phyloP scores from a whole-genome alignment of 1,140 invertebrate genomes.

The Hestina assimilis region DNA sequence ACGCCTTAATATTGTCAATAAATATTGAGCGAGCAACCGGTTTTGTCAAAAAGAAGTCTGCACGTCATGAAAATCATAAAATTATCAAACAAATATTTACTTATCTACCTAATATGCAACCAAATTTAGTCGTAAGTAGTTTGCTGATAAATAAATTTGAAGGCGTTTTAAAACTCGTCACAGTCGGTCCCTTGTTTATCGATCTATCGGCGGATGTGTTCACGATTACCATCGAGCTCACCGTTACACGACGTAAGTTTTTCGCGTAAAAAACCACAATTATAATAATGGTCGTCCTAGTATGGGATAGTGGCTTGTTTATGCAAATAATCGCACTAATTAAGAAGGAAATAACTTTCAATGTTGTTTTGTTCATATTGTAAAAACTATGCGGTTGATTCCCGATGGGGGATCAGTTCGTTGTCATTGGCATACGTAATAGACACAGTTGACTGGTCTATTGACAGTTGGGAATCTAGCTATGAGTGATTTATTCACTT shows the following conservation, averaged over 20 bases:
- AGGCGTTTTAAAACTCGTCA: constrained; percentile 38
- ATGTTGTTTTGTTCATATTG: constrained; percentile 58
- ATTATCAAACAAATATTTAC: no score
- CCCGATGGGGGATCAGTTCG: constrained; percentile 35
- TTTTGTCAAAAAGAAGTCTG: no score
- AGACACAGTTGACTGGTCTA: constrained; percentile 37
- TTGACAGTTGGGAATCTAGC: constrained; percentile 11
- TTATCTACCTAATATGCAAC: no score
- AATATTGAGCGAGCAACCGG: no score
- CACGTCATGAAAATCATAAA: no score
- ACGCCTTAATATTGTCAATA: no score
- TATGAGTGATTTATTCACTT: not conserved
- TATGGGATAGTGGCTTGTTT: constrained; percentile 68
- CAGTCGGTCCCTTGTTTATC: constrained; percentile 58
- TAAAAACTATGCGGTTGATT: constrained; percentile 41
- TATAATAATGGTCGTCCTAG: constrained; percentile 71
- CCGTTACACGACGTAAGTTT: constrained; percentile 63
- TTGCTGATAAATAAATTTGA: no score
- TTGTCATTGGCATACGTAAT: constrained; percentile 49
- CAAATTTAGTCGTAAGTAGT: no score
- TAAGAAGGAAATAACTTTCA: constrained; percentile 69
- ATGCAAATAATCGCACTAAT: constrained; percentile 70
- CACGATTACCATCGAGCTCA: constrained; percentile 56
- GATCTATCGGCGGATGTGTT: constrained; percentile 66
- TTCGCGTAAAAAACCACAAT: constrained; percentile 68